A percentile compares a stretch with the other conserved stretches of the same genome.
Conservation (phyloP, 1,140 invertebrate species). For the Xylocopa sonorina region DNA sequence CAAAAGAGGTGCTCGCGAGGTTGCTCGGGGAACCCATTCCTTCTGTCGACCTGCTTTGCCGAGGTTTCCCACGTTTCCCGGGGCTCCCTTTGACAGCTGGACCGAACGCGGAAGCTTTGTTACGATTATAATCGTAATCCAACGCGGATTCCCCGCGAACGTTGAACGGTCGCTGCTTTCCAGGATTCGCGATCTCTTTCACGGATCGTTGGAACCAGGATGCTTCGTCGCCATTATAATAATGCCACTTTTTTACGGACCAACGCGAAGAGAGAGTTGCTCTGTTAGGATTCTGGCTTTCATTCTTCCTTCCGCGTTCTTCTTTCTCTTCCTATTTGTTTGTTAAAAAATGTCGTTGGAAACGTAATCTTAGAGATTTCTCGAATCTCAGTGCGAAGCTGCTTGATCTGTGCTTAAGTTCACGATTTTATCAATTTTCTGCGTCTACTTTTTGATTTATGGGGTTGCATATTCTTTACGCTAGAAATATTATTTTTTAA, state of each 20-base stretch:
- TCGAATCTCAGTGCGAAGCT: too few relatives aligned
- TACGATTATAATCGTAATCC: slow-evolving; percentile 5
- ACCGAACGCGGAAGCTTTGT: not conserved
- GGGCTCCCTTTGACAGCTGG: slow-evolving; percentile 7
- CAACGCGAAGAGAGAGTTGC: not conserved
- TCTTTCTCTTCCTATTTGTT: too few relatives aligned
- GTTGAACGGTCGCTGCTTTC: not conserved
- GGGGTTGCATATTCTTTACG: too few relatives aligned
- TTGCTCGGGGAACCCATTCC: not conserved
- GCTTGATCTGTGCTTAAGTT: too few relatives aligned
- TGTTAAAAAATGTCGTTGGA: too few relatives aligned
- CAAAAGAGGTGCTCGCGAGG: not conserved
- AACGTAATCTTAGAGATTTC: too few relatives aligned
- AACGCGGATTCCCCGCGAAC: not conserved
- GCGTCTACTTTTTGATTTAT: too few relatives aligned
- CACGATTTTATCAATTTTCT: too few relatives aligned
- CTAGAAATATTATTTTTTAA: too few relatives aligned
- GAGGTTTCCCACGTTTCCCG: not conserved
- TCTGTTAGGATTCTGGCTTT: not conserved
- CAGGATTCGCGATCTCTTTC: not conserved
- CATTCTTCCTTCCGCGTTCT: not conserved
- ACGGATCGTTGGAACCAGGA: not conserved
- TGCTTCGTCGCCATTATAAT: not conserved
- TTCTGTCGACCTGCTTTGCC: not conserved
- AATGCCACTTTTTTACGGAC: not conserved